These are phyloP conservation scores for Schlechtendalia chinensis DNA, from an alignment of 1,140 invertebrate species.

Conservation along the genomic window DNA sequence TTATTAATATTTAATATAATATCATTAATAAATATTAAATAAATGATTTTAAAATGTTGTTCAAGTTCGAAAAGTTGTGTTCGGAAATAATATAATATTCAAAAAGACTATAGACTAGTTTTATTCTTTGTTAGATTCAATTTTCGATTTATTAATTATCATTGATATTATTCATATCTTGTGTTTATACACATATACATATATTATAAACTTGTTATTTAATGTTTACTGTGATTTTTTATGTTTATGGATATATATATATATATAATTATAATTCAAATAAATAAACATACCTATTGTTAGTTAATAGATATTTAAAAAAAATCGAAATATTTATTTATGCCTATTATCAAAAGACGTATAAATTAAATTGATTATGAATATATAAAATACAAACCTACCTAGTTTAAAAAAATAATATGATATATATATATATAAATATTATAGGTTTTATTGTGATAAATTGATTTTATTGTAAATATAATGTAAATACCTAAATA, in stretches of 20 bases:
- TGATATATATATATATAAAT: background rate
- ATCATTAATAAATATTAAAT: constrained; percentile 11
- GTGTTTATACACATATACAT: background rate
- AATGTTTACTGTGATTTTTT: constrained; percentile 46
- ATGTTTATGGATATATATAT: constrained; percentile 26
- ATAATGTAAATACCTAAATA: background rate
- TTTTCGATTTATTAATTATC: constrained; percentile 10
- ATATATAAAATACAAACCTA: background rate
- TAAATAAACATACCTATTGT: background rate
- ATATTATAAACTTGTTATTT: constrained; percentile 45
- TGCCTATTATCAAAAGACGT: background rate
- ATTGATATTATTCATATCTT: background rate
- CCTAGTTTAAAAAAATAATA: background rate
- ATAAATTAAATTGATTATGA: constrained; percentile 11
- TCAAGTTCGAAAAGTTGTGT: constrained; percentile 36
- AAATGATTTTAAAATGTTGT: constrained; percentile 31
- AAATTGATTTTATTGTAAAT: background rate
- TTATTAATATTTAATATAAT: constrained; percentile 1
- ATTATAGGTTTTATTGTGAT: background rate
- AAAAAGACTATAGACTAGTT: constrained; percentile 18
- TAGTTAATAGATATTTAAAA: constrained; percentile 18
- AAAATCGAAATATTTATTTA: constrained; percentile 28
- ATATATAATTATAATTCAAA: background rate
- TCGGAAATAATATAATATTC: constrained; percentile 40
- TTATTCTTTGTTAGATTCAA: constrained; percentile 15